Conservation (phyloP, 1,140 invertebrate species). For the Cherax quadricarinatus region DNA sequence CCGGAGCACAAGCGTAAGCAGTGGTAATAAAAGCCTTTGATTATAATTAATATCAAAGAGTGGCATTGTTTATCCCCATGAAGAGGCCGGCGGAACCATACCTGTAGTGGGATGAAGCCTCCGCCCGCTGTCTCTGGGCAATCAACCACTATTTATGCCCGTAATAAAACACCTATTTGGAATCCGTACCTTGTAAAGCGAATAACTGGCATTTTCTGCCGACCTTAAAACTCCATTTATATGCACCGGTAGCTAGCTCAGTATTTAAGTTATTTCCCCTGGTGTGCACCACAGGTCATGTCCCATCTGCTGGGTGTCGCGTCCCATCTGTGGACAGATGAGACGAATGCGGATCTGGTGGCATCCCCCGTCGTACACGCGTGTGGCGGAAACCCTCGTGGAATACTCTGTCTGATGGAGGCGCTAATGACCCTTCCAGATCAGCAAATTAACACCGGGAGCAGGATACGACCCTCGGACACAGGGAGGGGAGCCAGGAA, state of each 20-base stretch:
- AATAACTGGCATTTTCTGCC: slow-evolving; percentile 49
- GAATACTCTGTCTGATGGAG: neutral
- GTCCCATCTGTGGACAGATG: slow-evolving; percentile 21
- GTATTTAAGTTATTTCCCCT: slow-evolving; percentile 43
- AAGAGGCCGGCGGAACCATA: neutral
- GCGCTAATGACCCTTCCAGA: neutral
- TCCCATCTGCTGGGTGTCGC: slow-evolving; percentile 25
- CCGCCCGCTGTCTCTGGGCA: neutral
- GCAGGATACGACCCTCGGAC: neutral
- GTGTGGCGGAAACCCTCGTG: neutral
- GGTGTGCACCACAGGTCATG: neutral
- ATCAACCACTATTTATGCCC: slow-evolving; percentile 44
- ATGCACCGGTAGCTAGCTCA: slow-evolving; percentile 49
- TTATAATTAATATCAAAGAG: neutral
- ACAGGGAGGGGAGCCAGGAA: neutral
- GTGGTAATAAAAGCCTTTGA: neutral
- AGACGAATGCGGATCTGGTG: neutral
- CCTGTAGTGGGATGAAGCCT: neutral
- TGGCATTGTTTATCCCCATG: neutral
- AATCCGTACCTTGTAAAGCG: slow-evolving; percentile 52
- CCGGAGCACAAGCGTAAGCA: neutral
- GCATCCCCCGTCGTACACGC: neutral
- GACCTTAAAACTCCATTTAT: slow-evolving; percentile 58
- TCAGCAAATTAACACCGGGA: neutral
- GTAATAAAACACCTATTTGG: slow-evolving; percentile 60